Conservation (phyloP, 2,113 vertebrate species). For the Raphicerus campestris region DNA sequence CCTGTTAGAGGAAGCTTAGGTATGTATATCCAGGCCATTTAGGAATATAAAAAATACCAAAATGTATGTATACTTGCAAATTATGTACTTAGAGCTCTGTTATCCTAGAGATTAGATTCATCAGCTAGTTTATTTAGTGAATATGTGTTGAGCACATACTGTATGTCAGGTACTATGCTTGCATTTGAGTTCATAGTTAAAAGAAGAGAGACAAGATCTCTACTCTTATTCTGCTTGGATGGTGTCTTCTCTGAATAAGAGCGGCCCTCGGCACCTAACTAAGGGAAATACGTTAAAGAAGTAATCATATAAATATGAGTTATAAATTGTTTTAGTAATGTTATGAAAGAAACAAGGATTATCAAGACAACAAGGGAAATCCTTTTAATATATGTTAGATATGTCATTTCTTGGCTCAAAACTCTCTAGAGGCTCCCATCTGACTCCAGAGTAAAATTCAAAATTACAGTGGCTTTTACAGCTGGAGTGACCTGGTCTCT, state of each 20-base stretch:
- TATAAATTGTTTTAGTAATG: neutral
- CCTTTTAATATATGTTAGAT: neutral
- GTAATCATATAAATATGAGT: neutral
- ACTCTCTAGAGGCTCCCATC: neutral
- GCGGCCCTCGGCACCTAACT: neutral
- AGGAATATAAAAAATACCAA: neutral
- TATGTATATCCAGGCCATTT: neutral
- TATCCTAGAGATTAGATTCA: neutral
- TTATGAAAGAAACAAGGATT: neutral
- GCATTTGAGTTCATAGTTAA: neutral
- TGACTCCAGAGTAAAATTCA: neutral
- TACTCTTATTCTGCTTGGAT: neutral
- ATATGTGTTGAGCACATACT: neutral
- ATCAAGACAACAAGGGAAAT: neutral
- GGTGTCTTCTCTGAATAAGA: neutral
- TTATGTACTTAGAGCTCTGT: neutral
- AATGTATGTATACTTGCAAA: neutral
- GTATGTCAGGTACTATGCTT: neutral
- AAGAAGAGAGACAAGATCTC: neutral
- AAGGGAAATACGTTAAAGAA: neutral
- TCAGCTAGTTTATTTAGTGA: neutral
- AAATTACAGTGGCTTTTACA: neutral
- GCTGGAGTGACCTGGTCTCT: neutral
- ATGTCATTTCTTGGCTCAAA: neutral
- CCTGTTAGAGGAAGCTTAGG: neutral